Evolutionary conservation across 2,113 vertebrate genomes (phyloP).

Genomic region (Sturnus vulgaris): DNA sequence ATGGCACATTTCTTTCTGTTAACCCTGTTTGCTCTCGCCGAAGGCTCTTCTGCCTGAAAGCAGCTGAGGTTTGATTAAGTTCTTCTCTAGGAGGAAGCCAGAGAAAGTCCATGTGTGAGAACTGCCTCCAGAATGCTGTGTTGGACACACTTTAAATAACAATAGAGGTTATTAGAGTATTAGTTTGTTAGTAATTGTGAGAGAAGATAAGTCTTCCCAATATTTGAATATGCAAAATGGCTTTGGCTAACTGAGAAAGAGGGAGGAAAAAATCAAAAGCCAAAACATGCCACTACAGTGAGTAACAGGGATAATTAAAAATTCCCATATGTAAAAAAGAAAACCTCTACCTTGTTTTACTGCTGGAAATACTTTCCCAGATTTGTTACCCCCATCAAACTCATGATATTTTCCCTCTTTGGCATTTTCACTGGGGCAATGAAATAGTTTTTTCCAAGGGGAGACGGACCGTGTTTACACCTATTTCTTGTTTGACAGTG

Average conservation of each 20-base stretch:
- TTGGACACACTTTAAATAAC: conserved; percentile 33
- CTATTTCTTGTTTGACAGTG: conserved; percentile 53
- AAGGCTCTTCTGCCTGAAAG: conserved; percentile 25
- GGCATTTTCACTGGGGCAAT: neutral
- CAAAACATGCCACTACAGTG: neutral
- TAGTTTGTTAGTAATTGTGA: conserved; percentile 4
- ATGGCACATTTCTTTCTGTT: conserved; percentile 11
- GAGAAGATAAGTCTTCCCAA: conserved; percentile 22
- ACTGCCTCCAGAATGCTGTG: neutral
- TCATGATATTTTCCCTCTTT: neutral
- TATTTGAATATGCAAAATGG: conserved; percentile 40
- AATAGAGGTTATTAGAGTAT: neutral
- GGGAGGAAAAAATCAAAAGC: neutral
- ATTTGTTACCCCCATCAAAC: neutral
- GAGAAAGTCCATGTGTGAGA: neutral
- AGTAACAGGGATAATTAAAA: neutral
- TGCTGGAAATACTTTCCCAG: neutral
- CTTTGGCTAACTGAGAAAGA: neutral
- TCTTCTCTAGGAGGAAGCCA: neutral
- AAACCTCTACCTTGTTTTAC: neutral
- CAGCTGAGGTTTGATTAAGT: conserved; percentile 16
- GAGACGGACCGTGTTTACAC: conserved; percentile 4
- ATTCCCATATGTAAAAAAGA: neutral
- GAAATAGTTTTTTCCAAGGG: neutral
- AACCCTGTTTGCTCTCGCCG: conserved; percentile 1